A percentile compares a stretch with the other conserved stretches of the same genome.
phyloP scores from a whole-genome alignment of 1,140 invertebrate genomes.

The Drosophila oshimai region DNA sequence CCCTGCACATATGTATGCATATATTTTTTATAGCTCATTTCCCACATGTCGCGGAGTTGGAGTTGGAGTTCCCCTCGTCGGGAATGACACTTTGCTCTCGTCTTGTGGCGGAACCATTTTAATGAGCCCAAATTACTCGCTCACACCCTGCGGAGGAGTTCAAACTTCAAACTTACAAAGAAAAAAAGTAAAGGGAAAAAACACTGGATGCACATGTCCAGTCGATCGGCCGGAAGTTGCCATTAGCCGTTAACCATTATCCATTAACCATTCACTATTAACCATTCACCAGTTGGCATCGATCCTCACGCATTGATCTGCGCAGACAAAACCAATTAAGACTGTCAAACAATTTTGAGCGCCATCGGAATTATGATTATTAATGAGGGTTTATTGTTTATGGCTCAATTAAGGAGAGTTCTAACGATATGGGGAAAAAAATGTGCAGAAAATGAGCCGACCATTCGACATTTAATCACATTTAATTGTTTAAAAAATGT shows the following conservation, averaged over 20 bases:
- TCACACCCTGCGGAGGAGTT: slow-evolving; percentile 23
- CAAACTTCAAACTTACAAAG: slow-evolving; percentile 32
- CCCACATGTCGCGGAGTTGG: slow-evolving; percentile 63
- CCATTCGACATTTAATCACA: background rate
- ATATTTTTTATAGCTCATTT: slow-evolving; percentile 69
- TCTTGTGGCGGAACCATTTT: slow-evolving; percentile 65
- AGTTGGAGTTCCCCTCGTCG: slow-evolving; percentile 15
- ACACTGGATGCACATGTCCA: slow-evolving; percentile 43
- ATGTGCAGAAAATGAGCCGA: background rate
- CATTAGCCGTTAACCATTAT: slow-evolving; percentile 44
- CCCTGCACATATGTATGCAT: background rate
- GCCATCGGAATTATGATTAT: slow-evolving; percentile 41
- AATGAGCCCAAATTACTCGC: slow-evolving; percentile 74
- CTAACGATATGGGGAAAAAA: background rate
- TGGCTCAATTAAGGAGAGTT: slow-evolving; percentile 8
- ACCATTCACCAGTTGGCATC: slow-evolving; percentile 29
- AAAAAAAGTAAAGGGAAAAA: slow-evolving; percentile 27
- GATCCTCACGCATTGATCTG: slow-evolving; percentile 18
- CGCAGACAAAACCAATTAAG: slow-evolving; percentile 24
- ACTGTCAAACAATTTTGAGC: slow-evolving; percentile 43
- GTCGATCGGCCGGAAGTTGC: slow-evolving; percentile 23
- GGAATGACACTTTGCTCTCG: slow-evolving; percentile 23
- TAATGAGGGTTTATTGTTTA: slow-evolving; percentile 30
- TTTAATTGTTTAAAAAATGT: too few relatives aligned
- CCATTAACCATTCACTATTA: slow-evolving; percentile 35